phyloP scores from a whole-genome alignment of 2,113 vertebrate genomes.

The Sarotherodon lohbergeri region DNA sequence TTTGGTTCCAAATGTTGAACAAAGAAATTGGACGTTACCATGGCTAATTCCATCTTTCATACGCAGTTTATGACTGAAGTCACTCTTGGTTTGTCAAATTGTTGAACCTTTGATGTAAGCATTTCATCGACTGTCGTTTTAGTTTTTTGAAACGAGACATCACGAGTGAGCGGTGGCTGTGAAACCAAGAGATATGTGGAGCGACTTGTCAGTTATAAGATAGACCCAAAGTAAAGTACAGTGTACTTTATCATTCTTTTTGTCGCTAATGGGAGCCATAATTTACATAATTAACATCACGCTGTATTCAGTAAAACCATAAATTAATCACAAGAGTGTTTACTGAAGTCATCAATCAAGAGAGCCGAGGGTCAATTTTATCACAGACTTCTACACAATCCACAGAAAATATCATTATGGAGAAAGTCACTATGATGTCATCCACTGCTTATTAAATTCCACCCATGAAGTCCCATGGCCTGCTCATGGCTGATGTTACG shows the following conservation, averaged over 20 bases:
- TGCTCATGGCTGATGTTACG: background rate
- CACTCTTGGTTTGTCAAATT: background rate
- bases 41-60: too few species aligned
- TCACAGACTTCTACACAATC: background rate
- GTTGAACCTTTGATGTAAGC: background rate
- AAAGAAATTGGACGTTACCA: background rate
- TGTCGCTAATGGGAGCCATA: rapidly evolving
- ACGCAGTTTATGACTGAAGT: too few species aligned
- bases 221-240: background rate
- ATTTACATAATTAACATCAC: background rate
- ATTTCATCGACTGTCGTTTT: background rate
- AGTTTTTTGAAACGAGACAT: background rate
- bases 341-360: background rate
- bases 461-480: background rate
- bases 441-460: background rate
- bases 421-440: background rate
- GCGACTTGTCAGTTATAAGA: background rate
- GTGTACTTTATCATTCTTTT: background rate
- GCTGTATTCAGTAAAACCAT: background rate
- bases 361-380: background rate
- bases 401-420: background rate
- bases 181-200: background rate
- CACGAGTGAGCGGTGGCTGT: background rate
- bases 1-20: background rate
- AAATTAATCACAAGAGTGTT: background rate